These are phyloP conservation scores for Ametastegia equiseti DNA, from an alignment of 2,888 invertebrate species.

Conservation along the genomic window DNA sequence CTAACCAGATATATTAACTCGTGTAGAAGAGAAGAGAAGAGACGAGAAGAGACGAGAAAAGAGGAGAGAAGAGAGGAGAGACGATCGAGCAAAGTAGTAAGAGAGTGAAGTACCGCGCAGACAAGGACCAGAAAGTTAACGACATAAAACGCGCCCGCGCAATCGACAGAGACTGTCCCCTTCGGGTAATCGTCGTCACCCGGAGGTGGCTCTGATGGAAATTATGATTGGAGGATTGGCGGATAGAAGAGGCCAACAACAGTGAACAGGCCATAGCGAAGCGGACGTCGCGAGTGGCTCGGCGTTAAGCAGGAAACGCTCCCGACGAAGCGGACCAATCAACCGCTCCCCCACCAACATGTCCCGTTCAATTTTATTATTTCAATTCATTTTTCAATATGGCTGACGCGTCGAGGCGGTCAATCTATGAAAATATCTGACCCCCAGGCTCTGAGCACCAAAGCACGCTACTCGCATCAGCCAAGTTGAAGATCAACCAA, in stretches of 20 bases:
- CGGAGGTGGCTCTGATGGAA: conserved; percentile 75
- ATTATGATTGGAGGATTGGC: conserved; percentile 75
- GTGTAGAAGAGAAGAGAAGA: too few relatives aligned
- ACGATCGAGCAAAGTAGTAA: not conserved
- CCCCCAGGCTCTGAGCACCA: not conserved
- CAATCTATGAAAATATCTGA: conserved; percentile 41
- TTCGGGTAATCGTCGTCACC: conserved; percentile 72
- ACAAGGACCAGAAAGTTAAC: conserved; percentile 23
- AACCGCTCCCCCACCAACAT: conserved; percentile 67
- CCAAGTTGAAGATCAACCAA: not conserved
- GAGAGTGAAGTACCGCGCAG: conserved; percentile 9
- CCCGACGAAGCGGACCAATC: conserved; percentile 79
- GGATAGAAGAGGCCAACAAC: conserved; percentile 56
- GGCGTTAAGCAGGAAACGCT: conserved; percentile 78
- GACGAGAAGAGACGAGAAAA: too few relatives aligned
- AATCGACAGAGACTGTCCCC: conserved; percentile 52
- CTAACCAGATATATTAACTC: conserved; percentile 14
- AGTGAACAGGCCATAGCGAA: conserved; percentile 55
- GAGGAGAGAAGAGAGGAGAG: too few relatives aligned
- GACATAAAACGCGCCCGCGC: conserved; percentile 44
- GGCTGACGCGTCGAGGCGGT: conserved; percentile 56
- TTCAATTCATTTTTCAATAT: conserved; percentile 74
- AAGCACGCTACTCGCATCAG: not conserved
- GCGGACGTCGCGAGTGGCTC: conserved; percentile 69
- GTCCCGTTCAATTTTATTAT: conserved; percentile 70